Evolutionary conservation across 2,888 invertebrate genomes (phyloP), one percentile per base, ranked within the genome.

Genomic region (Corbicula japonica): DNA sequence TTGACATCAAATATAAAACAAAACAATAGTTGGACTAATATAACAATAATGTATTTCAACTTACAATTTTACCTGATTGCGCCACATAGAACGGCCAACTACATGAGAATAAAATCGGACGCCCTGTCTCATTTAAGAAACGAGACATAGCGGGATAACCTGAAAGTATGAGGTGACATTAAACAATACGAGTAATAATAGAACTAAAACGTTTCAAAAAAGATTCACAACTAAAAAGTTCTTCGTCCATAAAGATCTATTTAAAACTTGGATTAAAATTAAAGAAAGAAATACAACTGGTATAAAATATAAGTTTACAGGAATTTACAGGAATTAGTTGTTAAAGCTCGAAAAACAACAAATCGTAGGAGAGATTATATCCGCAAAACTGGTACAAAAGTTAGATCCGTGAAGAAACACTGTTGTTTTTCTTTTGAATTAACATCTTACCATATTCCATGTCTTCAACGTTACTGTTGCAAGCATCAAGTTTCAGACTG

Each of bases 401-500:
- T n/a, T n/a, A n/a, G n/a, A n/a, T n/a, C n/a, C n/a, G n/a, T n/a
- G n/a, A n/a, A n/a, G n/a, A n/a, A n/a, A n/a, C n/a, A n/a, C n/a
- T n/a, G n/a, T n/a, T n/a, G n/a, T n/a, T n/a, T n/a, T n/a, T n/a
- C n/a, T n/a, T 44, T 77, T 72, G 18, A 30, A 48, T 21, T 38
- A 28, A 30, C 26, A n/a, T 73, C 80, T 54, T 74, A 94, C 94
- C 94, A 69, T 89, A 85, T 38, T 91, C 88, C 90, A 93, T 93
- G 78, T 93, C 89, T 15, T 85, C 95, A 0, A 97, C 97, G 81
- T 97, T 96, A 0, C 98, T 97, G 93, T 99, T 98, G 93, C 99
- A 99, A 0, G 99, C 99, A 93, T 99, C 99, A 77, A 99, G 94
- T 93, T 99, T 99, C 5, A 99, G 97, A 93, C 98, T 98, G 93